Percentiles rank a stretch among this genome's conserved stretches.
Evolutionary conservation across 1,140 invertebrate species (phyloP).

Genomic region (Heliconius nattereri): DNA sequence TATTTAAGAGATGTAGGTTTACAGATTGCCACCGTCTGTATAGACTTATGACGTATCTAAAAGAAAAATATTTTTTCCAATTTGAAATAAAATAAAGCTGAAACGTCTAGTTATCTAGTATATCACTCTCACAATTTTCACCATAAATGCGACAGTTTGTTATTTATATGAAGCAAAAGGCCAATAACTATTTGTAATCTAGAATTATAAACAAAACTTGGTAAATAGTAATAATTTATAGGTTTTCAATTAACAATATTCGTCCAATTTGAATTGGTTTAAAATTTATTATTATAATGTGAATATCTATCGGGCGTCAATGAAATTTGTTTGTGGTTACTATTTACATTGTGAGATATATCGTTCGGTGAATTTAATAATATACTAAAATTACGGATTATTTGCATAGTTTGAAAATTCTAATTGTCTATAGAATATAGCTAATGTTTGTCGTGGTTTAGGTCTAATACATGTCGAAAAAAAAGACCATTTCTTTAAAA

Average conservation of each 20-base stretch:
- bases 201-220: background rate
- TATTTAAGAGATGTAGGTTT: too few relatives aligned
- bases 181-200: background rate
- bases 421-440: background rate
- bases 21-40: too few relatives aligned
- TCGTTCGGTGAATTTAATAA: conserved; percentile 13
- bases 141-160: background rate
- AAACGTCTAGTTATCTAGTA: too few relatives aligned
- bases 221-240: background rate
- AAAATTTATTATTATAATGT: conserved; percentile 9
- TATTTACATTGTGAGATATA: conserved; percentile 6
- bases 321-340: conserved; percentile 1
- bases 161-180: background rate
- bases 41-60: too few relatives aligned
- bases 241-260: conserved; percentile 5
- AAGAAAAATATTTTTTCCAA: too few relatives aligned
- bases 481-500: too few relatives aligned
- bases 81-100: too few relatives aligned
- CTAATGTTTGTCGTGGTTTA: background rate
- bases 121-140: too few relatives aligned
- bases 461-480: too few relatives aligned
- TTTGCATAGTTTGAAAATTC: conserved; percentile 2
- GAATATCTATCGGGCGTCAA: background rate
- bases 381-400: background rate
- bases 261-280: background rate